phyloP scores from a whole-genome alignment of 2,888 invertebrate genomes.

The Artemia sinica region DNA sequence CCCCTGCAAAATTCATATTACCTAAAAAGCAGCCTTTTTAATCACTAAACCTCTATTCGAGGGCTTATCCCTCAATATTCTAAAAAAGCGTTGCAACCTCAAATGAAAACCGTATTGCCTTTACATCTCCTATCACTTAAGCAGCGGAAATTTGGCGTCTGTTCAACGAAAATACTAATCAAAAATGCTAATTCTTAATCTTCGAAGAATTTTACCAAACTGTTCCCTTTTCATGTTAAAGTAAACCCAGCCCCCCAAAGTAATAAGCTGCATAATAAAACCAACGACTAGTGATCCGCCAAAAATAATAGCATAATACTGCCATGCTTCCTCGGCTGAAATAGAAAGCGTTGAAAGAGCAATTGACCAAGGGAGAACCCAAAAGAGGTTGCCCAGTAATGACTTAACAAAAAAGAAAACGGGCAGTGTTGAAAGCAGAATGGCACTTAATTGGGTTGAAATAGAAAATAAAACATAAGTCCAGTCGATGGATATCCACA shows the following conservation, averaged over 20 bases:
- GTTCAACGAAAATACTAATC: too few species aligned
- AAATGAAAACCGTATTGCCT: too few species aligned
- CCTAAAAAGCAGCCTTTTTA: too few species aligned
- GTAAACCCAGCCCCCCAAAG: slow-evolving; percentile 13
- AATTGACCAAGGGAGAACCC: slow-evolving; percentile 17
- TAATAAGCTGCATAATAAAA: not conserved
- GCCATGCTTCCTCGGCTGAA: slow-evolving; percentile 16
- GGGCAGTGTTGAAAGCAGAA: slow-evolving; percentile 16
- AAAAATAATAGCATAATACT: slow-evolving; percentile 16
- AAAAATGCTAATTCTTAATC: too few species aligned
- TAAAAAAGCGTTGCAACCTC: too few species aligned
- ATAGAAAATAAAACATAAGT: slow-evolving; percentile 17
- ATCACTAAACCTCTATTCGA: too few species aligned
- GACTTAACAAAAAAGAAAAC: slow-evolving; percentile 14
- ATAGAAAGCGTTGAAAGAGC: not conserved
- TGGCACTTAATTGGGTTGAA: not conserved
- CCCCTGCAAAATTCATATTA: too few species aligned
- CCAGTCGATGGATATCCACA: slow-evolving; percentile 18
- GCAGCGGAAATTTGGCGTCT: too few species aligned
- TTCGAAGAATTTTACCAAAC: not conserved
- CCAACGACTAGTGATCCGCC: slow-evolving; percentile 15
- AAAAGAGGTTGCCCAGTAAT: slow-evolving; percentile 11
- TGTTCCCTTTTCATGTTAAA: not conserved
- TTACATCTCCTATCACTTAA: too few species aligned
- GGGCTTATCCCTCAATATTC: too few species aligned